Percentiles rank a stretch among this genome's conserved stretches.
phyloP scores from a whole-genome alignment of 2,797 vertebrate genomes.

The Hoplostethus atlanticus region DNA sequence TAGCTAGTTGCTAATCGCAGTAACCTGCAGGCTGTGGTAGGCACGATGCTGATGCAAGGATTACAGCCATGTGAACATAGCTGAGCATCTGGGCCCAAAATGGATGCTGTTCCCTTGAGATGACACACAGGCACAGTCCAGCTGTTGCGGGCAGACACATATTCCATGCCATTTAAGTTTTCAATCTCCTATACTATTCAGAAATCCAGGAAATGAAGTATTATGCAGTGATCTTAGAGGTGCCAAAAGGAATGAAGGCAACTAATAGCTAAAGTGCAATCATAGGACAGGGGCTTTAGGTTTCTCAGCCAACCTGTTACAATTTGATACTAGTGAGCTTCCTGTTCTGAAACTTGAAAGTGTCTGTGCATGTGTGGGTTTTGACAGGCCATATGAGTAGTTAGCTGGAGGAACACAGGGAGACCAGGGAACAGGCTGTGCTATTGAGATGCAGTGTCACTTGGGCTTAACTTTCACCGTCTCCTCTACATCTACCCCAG shows the following conservation, averaged over 20 bases:
- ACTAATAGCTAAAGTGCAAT: slow-evolving; percentile 1
- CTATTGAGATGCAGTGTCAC: slow-evolving; percentile 44
- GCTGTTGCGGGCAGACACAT: background rate
- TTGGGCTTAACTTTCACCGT: slow-evolving; percentile 17
- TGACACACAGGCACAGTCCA: background rate
- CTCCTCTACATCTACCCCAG: background rate
- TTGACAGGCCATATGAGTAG: slow-evolving; percentile 38
- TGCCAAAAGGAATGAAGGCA: slow-evolving; percentile 26
- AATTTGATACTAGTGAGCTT: slow-evolving; percentile 42
- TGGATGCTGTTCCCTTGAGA: slow-evolving; percentile 49
- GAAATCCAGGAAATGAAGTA: background rate
- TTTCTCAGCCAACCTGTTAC: slow-evolving; percentile 29
- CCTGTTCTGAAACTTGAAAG: slow-evolving; percentile 51
- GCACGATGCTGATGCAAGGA: slow-evolving; percentile 35
- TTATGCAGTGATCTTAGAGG: background rate
- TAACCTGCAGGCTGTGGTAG: slow-evolving; percentile 16
- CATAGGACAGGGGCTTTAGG: slow-evolving; percentile 8
- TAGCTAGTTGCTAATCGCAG: background rate
- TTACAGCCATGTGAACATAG: slow-evolving; percentile 60
- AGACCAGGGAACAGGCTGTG: slow-evolving; percentile 15
- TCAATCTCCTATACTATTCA: background rate
- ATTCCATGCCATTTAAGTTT: background rate
- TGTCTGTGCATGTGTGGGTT: slow-evolving; percentile 50
- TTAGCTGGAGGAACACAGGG: slow-evolving; percentile 19
- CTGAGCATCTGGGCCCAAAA: slow-evolving; percentile 51